Conservation (phyloP, 2,888 invertebrate species). For the Caenorhabditis becei region DNA sequence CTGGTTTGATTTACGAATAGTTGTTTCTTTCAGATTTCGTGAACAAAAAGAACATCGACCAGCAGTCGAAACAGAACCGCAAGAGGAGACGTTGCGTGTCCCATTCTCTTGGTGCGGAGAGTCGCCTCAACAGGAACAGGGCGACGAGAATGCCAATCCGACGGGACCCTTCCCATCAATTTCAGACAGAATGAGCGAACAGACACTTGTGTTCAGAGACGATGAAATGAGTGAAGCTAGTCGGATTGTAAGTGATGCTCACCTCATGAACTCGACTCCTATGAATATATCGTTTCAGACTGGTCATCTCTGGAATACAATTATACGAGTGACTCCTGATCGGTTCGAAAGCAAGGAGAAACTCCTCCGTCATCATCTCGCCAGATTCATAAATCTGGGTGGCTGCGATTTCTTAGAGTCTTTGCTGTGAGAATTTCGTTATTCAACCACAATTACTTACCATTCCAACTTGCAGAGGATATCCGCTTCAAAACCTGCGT, state of each 20-base stretch:
- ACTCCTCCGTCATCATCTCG: slow-evolving; percentile 3
- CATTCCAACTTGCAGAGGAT: slow-evolving; percentile 43
- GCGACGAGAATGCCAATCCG: slow-evolving; percentile 40
- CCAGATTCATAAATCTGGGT: no score
- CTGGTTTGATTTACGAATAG: not conserved
- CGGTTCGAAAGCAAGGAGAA: not conserved
- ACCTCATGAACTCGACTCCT: not conserved
- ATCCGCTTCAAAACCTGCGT: not conserved
- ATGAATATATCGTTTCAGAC: not conserved
- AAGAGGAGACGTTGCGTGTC: slow-evolving; percentile 1
- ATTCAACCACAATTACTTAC: no score
- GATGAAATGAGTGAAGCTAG: not conserved
- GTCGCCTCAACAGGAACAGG: not conserved
- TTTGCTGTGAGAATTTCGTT: no score
- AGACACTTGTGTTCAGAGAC: not conserved
- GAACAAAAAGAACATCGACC: not conserved
- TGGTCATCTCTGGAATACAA: slow-evolving; percentile 2
- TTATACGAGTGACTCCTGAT: not conserved
- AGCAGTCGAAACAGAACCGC: not conserved
- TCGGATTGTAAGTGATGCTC: not conserved
- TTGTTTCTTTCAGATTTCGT: slow-evolving; percentile 20
- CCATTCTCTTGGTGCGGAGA: slow-evolving; percentile 28
- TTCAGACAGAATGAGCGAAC: not conserved
- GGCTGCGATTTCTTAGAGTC: no score
- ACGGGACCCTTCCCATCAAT: not conserved